A percentile compares a stretch with the other conserved stretches of the same genome.
Evolutionary conservation across 2,797 vertebrate species (phyloP).

Genomic region (Gobio occitaniae): DNA sequence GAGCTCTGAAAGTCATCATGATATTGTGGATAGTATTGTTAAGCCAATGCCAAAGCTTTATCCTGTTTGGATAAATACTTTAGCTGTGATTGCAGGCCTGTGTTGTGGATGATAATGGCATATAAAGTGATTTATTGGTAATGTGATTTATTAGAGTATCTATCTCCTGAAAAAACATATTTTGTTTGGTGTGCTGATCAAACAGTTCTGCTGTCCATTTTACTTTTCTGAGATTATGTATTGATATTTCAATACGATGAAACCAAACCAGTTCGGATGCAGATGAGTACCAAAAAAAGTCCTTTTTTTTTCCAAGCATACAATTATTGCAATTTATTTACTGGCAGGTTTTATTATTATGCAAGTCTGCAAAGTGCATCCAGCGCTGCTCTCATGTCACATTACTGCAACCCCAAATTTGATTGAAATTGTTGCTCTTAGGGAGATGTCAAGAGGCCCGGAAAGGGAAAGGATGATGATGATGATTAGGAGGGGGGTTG

Average conservation of each 20-base stretch:
- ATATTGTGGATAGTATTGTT: slow-evolving; percentile 6
- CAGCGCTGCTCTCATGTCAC: neutral
- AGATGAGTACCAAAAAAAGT: neutral
- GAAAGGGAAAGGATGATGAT: slow-evolving; percentile 20
- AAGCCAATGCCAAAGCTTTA: slow-evolving; percentile 18
- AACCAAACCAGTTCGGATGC: neutral
- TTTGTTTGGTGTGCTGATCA: slow-evolving; percentile 6
- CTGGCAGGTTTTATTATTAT: slow-evolving; percentile 6
- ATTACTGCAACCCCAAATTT: slow-evolving; percentile 22
- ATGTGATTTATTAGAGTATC: neutral
- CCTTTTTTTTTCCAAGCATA: neutral
- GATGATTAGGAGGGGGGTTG: neutral
- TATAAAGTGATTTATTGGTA: slow-evolving; percentile 18
- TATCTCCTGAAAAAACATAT: neutral
- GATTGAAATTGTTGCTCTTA: slow-evolving; percentile 22
- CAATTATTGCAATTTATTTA: neutral
- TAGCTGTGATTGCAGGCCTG: slow-evolving; percentile 22
- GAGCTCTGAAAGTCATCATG: neutral
- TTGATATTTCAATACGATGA: neutral
- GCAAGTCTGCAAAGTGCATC: slow-evolving; percentile 15
- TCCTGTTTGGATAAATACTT: slow-evolving; percentile 28
- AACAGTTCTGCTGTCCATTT: neutral
- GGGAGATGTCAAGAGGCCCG: slow-evolving; percentile 21
- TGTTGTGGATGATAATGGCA: slow-evolving; percentile 19
- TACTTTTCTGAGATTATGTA: slow-evolving; percentile 9